Percentiles rank a stretch among this genome's conserved stretches.
Evolutionary conservation across 1,140 invertebrate genomes (phyloP).

Genomic region (Bombus sylvicola): DNA sequence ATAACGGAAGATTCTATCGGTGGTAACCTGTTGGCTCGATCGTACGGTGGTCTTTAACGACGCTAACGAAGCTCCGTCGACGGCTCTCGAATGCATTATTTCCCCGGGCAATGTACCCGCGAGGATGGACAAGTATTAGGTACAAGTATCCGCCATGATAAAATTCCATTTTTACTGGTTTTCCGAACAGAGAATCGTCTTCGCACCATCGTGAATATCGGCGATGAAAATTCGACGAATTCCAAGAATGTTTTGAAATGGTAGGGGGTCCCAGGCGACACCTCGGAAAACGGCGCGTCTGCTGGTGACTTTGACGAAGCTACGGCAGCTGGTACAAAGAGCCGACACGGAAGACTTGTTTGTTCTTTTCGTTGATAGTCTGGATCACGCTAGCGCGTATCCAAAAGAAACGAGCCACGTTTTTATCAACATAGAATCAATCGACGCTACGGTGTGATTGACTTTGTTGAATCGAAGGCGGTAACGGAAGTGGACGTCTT

Average conservation of each 20-base stretch:
- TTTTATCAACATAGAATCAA: constrained; percentile 39
- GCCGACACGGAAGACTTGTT: constrained; percentile 18
- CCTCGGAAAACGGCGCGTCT: constrained; percentile 38
- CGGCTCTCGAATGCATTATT: neutral
- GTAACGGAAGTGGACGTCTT: neutral
- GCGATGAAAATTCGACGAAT: constrained; percentile 6
- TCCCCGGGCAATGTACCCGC: neutral
- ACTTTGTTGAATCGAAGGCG: neutral
- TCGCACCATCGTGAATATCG: constrained; percentile 36
- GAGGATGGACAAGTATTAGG: neutral
- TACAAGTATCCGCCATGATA: too few species aligned
- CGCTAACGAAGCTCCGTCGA: constrained; percentile 17
- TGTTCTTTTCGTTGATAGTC: neutral
- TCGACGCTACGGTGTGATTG: neutral
- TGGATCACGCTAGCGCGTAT: neutral
- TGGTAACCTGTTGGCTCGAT: constrained; percentile 60
- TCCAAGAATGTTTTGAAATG: neutral
- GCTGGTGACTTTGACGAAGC: constrained; percentile 63
- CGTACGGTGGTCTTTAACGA: neutral
- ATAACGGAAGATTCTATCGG: constrained; percentile 44
- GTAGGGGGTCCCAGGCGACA: neutral
- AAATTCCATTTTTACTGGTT: neutral
- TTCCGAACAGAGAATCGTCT: neutral
- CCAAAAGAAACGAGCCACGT: neutral
- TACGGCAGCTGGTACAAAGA: constrained; percentile 37